Evolutionary conservation across 2,888 invertebrate genomes (phyloP).

Genomic region (Hermaeophaga mercurialis): DNA sequence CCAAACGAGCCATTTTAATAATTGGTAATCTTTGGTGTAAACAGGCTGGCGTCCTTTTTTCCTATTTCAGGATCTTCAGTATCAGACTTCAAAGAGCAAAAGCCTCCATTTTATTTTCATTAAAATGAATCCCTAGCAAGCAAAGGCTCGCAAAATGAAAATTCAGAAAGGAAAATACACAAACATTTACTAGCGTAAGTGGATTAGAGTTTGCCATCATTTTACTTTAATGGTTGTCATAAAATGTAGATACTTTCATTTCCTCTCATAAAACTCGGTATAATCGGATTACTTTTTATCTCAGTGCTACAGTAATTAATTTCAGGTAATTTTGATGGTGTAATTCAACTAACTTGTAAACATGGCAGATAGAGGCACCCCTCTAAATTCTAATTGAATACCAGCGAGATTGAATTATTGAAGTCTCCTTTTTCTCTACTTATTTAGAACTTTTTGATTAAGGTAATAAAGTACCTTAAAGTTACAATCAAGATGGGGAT

Average conservation of each 20-base stretch:
- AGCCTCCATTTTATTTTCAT: conserved; percentile 19
- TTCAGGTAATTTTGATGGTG: conserved; percentile 35
- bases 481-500: no score
- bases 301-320: conserved; percentile 32
- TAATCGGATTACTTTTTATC: conserved; percentile 37
- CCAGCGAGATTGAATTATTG: conserved; percentile 12
- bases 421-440: conserved; percentile 7
- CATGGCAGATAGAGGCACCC: conserved; percentile 15
- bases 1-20: conserved; percentile 6
- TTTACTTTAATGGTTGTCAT: conserved; percentile 23
- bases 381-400: conserved; percentile 21
- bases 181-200: conserved; percentile 26
- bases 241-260: conserved; percentile 28
- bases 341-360: conserved; percentile 30
- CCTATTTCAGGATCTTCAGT: conserved; percentile 3
- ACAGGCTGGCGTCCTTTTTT: background rate
- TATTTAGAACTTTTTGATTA: conserved; percentile 8
- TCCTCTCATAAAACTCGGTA: conserved; percentile 23
- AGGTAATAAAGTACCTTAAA: conserved; percentile 8
- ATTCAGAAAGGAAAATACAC: conserved; percentile 25
- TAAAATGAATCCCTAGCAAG: conserved; percentile 21
- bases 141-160: conserved; percentile 21
- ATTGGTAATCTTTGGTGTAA: background rate
- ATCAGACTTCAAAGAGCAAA: conserved; percentile 20
- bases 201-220: conserved; percentile 22